A percentile compares a stretch with the other conserved stretches of the same genome.
Conservation (phyloP, 1,140 invertebrate species). For the Drosophila simulans region DNA sequence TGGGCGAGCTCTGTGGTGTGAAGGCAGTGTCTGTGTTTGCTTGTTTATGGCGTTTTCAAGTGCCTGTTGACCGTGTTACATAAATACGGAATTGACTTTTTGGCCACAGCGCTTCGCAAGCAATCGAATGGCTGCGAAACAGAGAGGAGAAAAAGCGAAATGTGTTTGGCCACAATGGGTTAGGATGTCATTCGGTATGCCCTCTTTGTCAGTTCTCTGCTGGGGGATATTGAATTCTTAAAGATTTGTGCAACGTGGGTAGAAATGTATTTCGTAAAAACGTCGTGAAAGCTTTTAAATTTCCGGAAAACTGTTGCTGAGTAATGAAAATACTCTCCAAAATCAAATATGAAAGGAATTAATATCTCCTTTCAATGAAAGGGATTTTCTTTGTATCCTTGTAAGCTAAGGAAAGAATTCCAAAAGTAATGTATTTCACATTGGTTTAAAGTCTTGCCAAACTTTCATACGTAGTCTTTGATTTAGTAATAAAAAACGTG, state of each 20-base stretch:
- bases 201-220: slow-evolving; percentile 2
- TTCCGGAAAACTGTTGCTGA: no score
- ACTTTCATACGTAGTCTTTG: no score
- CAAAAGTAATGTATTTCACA: no score
- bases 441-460: no score
- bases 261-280: neutral
- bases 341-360: no score
- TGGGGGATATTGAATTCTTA: neutral
- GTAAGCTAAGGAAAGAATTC: no score
- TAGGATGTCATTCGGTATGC: slow-evolving; percentile 3
- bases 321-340: no score
- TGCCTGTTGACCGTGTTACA: slow-evolving; percentile 74
- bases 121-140: slow-evolving; percentile 58
- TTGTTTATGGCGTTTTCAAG: slow-evolving; percentile 74
- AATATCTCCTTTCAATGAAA: no score
- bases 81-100: slow-evolving; percentile 80
- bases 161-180: slow-evolving; percentile 20
- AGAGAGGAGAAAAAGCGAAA: slow-evolving; percentile 8
- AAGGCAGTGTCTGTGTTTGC: slow-evolving; percentile 33
- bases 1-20: slow-evolving; percentile 18
- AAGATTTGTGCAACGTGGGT: neutral
- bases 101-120: slow-evolving; percentile 50
- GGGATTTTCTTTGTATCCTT: no score
- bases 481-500: no score
- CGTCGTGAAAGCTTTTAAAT: neutral